Evolutionary conservation across 2,888 invertebrate genomes (phyloP).

Genomic region (Laothoe populi): DNA sequence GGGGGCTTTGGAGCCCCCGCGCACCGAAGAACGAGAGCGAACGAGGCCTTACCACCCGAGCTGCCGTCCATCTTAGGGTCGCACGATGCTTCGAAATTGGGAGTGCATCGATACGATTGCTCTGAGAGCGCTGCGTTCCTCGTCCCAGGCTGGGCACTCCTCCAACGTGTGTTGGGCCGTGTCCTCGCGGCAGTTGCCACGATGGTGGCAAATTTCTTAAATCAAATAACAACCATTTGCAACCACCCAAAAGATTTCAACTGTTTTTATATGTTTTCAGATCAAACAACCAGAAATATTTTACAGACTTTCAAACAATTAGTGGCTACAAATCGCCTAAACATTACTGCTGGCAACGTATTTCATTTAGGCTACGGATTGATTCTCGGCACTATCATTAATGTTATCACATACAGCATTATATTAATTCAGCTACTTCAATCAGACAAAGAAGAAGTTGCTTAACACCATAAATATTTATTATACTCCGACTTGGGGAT

Average conservation of each 20-base stretch:
- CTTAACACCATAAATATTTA: no score
- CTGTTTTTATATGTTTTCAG: conserved; percentile 40
- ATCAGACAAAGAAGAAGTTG: background rate
- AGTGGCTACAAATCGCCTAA: conserved; percentile 52
- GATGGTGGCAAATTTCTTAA: background rate
- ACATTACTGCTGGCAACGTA: conserved; percentile 58
- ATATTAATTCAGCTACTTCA: conserved; percentile 61
- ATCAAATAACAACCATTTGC: background rate
- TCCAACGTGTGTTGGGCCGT: no score
- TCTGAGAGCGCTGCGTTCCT: no score
- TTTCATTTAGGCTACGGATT: conserved; percentile 59
- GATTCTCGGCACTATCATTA: conserved; percentile 59
- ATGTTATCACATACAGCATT: conserved; percentile 66
- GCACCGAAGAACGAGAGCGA: no score
- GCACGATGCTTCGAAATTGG: no score
- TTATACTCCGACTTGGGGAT: no score
- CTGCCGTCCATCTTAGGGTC: no score
- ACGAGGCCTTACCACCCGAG: no score
- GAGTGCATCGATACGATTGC: no score
- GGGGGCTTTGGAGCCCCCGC: no score
- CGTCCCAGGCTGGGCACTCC: no score
- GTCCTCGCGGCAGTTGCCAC: no score
- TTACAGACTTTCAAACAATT: conserved; percentile 61
- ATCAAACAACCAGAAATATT: conserved; percentile 46
- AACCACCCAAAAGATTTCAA: background rate